Conservation (phyloP, 2,888 invertebrate genomes). For the Drosophila koepferae region DNA sequence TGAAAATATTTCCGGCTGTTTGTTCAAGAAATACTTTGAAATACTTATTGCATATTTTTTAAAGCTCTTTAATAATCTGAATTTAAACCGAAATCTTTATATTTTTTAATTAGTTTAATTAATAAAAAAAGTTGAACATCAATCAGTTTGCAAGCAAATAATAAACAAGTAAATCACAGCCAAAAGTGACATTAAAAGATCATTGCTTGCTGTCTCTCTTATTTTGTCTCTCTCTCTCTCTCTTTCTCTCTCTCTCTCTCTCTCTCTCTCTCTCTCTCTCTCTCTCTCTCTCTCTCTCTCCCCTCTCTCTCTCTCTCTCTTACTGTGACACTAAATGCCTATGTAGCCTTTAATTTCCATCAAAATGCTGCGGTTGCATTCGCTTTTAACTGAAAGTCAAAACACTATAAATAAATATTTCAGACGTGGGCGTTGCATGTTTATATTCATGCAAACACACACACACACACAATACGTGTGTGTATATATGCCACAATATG, state of each 20-base stretch:
- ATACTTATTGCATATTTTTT: neutral
- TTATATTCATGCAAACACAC: neutral
- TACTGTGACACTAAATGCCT: slow-evolving; percentile 33
- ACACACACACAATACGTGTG: neutral
- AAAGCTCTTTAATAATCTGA: neutral
- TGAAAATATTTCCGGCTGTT: neutral
- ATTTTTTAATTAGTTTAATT: slow-evolving; percentile 6
- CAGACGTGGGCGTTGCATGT: slow-evolving; percentile 6
- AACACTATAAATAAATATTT: slow-evolving; percentile 67
- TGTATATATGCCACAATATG: slow-evolving; percentile 35
- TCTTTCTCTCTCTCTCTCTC: neutral
- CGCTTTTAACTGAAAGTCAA: slow-evolving; percentile 67
- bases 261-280: neutral
- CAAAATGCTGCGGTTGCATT: slow-evolving; percentile 65
- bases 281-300: neutral
- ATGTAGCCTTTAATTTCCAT: slow-evolving; percentile 69
- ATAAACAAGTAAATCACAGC: slow-evolving; percentile 34
- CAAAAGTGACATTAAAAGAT: slow-evolving; percentile 26
- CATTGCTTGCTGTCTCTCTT: slow-evolving; percentile 12
- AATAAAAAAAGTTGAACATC: slow-evolving; percentile 14
- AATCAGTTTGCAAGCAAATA: slow-evolving; percentile 9
- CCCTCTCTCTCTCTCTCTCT: neutral
- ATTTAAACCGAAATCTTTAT: neutral
- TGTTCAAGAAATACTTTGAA: neutral
- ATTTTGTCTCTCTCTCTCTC: no score